A percentile compares a stretch with the other conserved stretches of the same genome.
phyloP scores from a whole-genome alignment of 2,113 vertebrate species.

The Prunella fulvescens region DNA sequence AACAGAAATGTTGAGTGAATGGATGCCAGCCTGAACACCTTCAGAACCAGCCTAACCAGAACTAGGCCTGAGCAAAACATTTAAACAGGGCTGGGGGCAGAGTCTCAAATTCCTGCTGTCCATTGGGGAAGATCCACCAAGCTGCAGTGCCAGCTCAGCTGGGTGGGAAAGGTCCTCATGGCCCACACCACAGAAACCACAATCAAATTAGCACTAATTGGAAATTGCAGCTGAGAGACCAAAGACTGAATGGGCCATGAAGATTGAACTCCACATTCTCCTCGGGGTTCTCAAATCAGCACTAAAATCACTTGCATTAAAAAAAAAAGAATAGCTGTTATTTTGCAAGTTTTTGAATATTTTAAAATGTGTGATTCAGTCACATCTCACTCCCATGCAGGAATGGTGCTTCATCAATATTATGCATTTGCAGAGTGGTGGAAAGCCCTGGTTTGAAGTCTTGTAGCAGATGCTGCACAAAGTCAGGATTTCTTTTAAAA shows the following conservation, averaged over 20 bases:
- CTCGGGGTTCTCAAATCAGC: conserved; percentile 1
- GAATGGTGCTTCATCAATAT: background rate
- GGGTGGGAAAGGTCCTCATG: background rate
- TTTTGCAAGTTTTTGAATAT: background rate
- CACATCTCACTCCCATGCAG: background rate
- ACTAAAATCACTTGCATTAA: background rate
- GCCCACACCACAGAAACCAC: conserved; percentile 26
- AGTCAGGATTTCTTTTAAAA: background rate
- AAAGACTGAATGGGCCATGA: conserved; percentile 41
- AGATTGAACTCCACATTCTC: background rate
- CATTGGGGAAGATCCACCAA: background rate
- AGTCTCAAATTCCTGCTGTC: background rate
- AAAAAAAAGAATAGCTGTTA: background rate
- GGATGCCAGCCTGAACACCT: background rate
- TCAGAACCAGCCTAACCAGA: background rate
- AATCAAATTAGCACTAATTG: conserved; percentile 44
- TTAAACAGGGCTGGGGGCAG: background rate
- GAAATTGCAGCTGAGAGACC: conserved; percentile 10
- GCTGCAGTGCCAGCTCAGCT: background rate
- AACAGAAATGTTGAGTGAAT: accelerated
- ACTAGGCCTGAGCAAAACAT: background rate
- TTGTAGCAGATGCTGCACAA: background rate
- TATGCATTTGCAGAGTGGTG: background rate
- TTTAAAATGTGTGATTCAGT: background rate
- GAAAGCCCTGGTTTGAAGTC: background rate